Evolutionary conservation across 2,113 vertebrate genomes (phyloP).

Genomic region (Turdus rufiventris): DNA sequence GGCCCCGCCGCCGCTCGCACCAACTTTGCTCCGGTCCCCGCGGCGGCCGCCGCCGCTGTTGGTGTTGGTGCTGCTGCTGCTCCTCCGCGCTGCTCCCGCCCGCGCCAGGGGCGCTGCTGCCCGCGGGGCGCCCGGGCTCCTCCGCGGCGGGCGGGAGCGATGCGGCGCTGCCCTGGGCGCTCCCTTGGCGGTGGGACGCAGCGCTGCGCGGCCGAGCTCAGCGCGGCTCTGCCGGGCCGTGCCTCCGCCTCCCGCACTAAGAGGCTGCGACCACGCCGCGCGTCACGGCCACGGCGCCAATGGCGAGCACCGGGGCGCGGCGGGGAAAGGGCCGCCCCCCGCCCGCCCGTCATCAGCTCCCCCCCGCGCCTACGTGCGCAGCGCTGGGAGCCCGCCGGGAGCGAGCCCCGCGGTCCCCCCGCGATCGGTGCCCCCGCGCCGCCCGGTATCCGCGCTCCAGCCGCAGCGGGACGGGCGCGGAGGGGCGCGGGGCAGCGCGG

Average conservation of each 20-base stretch:
- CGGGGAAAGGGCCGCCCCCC: too few relatives aligned
- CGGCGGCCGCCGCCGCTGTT: not conserved
- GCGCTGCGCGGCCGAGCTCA: not conserved
- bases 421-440: too few relatives aligned
- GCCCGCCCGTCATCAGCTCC: too few relatives aligned
- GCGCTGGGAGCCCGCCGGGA: too few relatives aligned
- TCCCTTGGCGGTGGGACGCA: not conserved
- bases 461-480: too few relatives aligned
- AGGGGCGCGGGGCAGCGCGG: too few relatives aligned
- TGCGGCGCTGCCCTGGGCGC: not conserved
- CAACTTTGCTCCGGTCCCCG: slow-evolving; percentile 3
- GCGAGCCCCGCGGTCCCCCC: too few relatives aligned
- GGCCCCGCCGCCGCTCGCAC: not conserved
- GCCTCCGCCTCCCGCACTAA: not conserved
- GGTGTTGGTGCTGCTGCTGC: not conserved
- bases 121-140: not conserved
- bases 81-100: not conserved
- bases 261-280: not conserved
- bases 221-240: not conserved
- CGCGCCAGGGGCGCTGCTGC: not conserved
- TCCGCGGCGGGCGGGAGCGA: not conserved
- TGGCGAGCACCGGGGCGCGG: too few relatives aligned
- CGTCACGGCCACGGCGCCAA: too few relatives aligned
- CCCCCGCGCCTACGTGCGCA: too few relatives aligned
- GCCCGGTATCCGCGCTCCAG: too few relatives aligned